Percentiles rank a stretch among this genome's conserved stretches.
Conservation (phyloP, 2,797 vertebrate genomes). For the Microhierax caerulescens region DNA sequence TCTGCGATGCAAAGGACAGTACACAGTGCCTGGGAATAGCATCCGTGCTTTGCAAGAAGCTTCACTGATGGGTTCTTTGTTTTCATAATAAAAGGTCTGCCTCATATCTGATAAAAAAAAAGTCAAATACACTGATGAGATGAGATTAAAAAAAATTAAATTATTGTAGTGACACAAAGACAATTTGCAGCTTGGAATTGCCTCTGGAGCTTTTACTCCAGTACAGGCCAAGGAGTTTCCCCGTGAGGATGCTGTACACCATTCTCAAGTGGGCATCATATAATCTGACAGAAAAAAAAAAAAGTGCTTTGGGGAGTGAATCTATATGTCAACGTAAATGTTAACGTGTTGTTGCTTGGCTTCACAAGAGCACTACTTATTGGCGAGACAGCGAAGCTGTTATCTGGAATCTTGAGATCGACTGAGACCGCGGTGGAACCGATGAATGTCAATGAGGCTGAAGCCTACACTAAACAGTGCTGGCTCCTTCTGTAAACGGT, state of each 20-base stretch:
- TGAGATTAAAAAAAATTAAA: not conserved
- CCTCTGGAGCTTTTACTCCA: not conserved
- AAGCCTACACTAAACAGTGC: not conserved
- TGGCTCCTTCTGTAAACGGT: not conserved
- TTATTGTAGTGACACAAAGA: not conserved
- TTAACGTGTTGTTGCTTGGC: not conserved
- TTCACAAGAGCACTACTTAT: not conserved
- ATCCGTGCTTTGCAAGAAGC: not conserved
- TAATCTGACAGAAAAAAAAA: not conserved
- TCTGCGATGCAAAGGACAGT: not conserved
- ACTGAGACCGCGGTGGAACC: not conserved
- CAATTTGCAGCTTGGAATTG: not conserved
- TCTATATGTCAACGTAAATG: not conserved
- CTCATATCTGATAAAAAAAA: not conserved
- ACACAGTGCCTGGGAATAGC: not conserved
- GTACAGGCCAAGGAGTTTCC: not conserved
- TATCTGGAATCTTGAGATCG: not conserved
- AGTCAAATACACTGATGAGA: not conserved
- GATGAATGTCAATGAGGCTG: not conserved
- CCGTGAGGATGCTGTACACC: not conserved
- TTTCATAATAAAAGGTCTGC: not conserved
- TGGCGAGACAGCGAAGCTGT: not conserved
- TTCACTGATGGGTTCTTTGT: not conserved
- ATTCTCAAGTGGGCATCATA: not conserved
- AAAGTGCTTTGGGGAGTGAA: not conserved